Percentiles rank a stretch among this genome's conserved stretches.
phyloP scores from a whole-genome alignment of 2,888 invertebrate genomes.

The Temnothorax unifasciatus region DNA sequence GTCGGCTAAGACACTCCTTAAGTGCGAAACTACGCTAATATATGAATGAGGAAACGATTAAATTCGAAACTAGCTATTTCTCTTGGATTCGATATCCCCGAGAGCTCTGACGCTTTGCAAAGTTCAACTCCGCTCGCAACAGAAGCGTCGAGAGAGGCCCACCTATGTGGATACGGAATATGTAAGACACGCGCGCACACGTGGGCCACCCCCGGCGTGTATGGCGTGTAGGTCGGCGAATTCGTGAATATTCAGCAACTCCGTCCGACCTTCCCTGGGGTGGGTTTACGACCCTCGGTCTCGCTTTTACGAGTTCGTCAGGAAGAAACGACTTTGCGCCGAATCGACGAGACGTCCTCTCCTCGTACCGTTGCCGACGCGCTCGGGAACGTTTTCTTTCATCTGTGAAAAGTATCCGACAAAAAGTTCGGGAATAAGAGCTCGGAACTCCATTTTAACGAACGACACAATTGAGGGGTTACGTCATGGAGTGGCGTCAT shows the following conservation, averaged over 20 bases:
- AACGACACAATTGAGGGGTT: neutral
- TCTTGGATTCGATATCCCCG: slow-evolving; percentile 22
- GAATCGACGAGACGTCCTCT: slow-evolving; percentile 64
- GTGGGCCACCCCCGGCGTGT: slow-evolving; percentile 3
- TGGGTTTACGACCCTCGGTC: slow-evolving; percentile 66
- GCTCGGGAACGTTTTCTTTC: slow-evolving; percentile 60
- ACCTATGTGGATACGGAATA: slow-evolving; percentile 57
- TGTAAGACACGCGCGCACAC: slow-evolving; percentile 56
- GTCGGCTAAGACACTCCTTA: neutral
- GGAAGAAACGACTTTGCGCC: slow-evolving; percentile 73
- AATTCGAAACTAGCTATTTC: slow-evolving; percentile 40
- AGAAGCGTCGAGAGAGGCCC: slow-evolving; percentile 55
- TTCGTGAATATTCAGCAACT: slow-evolving; percentile 76
- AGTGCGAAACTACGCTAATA: neutral
- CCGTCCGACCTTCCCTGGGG: slow-evolving; percentile 57
- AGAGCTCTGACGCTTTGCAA: neutral
- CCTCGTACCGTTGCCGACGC: slow-evolving; percentile 32
- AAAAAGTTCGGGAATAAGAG: neutral
- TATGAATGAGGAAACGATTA: slow-evolving; percentile 37
- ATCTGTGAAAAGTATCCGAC: slow-evolving; percentile 25
- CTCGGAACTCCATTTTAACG: neutral
- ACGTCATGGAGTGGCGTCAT: no score
- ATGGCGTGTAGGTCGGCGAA: slow-evolving; percentile 40
- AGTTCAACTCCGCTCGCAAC: slow-evolving; percentile 21
- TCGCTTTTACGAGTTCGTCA: slow-evolving; percentile 76